Evolutionary conservation across 2,888 invertebrate genomes (phyloP).

Genomic region (Tachina grossa): DNA sequence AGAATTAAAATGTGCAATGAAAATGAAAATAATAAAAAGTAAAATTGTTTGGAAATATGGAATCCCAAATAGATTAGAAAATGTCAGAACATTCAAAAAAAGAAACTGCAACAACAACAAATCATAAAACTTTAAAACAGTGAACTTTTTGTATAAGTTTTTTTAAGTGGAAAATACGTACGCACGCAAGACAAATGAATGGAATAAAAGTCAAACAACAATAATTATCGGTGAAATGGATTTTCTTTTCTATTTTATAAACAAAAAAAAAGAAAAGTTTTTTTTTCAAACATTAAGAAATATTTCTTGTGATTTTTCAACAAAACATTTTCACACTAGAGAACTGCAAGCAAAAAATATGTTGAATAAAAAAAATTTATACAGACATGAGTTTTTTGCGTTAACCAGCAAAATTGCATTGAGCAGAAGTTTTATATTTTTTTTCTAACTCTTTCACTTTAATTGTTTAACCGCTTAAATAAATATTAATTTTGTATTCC

Average conservation of each 20-base stretch:
- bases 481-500: slow-evolving; percentile 13
- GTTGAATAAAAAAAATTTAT: slow-evolving; percentile 1
- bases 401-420: slow-evolving; percentile 81
- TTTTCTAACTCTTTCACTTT: neutral
- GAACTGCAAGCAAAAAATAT: neutral
- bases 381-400: slow-evolving; percentile 74
- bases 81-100: neutral
- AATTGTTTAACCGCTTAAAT: neutral
- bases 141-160: slow-evolving; percentile 28
- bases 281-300: slow-evolving; percentile 19
- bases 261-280: slow-evolving; percentile 25
- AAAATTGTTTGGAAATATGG: slow-evolving; percentile 4
- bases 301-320: slow-evolving; percentile 7
- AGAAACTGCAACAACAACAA: neutral
- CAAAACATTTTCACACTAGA: slow-evolving; percentile 10
- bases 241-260: neutral
- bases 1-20: neutral
- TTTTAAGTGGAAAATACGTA: slow-evolving; percentile 36
- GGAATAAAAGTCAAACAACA: neutral
- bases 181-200: slow-evolving; percentile 19
- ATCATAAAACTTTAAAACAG: neutral
- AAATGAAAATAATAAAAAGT: neutral
- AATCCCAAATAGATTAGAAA: slow-evolving; percentile 56
- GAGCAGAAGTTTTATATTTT: slow-evolving; percentile 7
- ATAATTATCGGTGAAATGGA: slow-evolving; percentile 5